Conservation (phyloP, 2,888 invertebrate species). For the Rhopalosiphum nymphaeae region DNA sequence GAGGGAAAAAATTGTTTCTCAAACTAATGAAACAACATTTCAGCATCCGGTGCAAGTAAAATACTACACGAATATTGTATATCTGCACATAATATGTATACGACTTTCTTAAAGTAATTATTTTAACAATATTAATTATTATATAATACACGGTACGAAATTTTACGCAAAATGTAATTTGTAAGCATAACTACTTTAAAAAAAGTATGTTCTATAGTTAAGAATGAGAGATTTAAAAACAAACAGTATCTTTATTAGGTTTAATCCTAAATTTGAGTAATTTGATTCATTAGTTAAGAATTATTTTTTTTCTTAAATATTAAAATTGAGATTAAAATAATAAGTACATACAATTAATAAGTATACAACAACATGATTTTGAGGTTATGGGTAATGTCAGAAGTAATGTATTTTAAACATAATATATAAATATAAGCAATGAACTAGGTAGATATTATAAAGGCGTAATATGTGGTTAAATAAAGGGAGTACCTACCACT, state of each 20-base stretch:
- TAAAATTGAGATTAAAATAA: too few relatives aligned
- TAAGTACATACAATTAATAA: not conserved
- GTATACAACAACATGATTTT: not conserved
- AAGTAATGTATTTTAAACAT: not conserved
- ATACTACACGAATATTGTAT: not conserved
- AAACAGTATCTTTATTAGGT: not conserved
- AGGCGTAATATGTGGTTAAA: not conserved
- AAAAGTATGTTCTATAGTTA: not conserved
- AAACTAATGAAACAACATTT: conserved; percentile 13
- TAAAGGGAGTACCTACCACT: not conserved
- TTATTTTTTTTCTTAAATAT: not conserved
- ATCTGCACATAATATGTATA: not conserved
- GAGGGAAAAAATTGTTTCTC: conserved; percentile 45
- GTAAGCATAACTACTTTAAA: not conserved
- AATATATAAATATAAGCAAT: not conserved
- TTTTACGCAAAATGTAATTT: not conserved
- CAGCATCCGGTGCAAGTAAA: not conserved
- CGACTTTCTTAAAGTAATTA: not conserved
- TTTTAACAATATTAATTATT: not conserved
- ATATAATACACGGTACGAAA: not conserved
- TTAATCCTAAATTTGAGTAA: not conserved
- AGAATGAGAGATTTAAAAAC: not conserved
- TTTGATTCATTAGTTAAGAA: not conserved
- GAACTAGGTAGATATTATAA: not conserved
- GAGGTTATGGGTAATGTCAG: not conserved